A percentile compares a stretch with the other conserved stretches of the same genome.
phyloP scores from a whole-genome alignment of 2,888 invertebrate genomes.

The Phorcus lineatus region DNA sequence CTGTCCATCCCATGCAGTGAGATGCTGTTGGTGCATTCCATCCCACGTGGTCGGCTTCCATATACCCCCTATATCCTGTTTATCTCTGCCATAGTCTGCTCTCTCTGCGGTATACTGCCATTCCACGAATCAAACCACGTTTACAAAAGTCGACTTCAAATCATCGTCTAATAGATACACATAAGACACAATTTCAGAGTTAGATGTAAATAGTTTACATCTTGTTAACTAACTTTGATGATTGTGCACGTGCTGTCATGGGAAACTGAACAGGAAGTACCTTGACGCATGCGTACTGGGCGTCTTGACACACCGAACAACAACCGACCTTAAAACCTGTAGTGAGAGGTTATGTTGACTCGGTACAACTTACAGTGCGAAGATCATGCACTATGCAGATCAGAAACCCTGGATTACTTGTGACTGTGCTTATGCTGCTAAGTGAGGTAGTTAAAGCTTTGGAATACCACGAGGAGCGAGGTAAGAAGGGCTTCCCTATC shows the following conservation, averaged over 20 bases:
- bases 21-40: neutral
- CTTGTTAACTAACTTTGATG: slow-evolving; percentile 14
- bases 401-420: neutral
- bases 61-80: neutral
- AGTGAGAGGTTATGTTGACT: slow-evolving; percentile 13
- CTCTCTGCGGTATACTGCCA: neutral
- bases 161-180: neutral
- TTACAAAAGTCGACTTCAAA: neutral
- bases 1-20: neutral
- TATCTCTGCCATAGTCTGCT: neutral
- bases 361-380: neutral
- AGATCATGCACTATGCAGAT: slow-evolving; percentile 16
- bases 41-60: neutral
- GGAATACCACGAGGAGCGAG: neutral
- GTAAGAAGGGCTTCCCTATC: neutral
- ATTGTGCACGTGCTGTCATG: slow-evolving; percentile 13
- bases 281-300: slow-evolving; percentile 19
- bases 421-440: neutral
- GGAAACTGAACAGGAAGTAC: slow-evolving; percentile 21
- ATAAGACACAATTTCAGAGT: neutral
- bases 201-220: neutral
- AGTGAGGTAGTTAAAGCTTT: neutral
- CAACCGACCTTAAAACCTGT: slow-evolving; percentile 25
- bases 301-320: slow-evolving; percentile 18
- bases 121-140: neutral